A percentile compares a stretch with the other conserved stretches of the same genome.
These are phyloP conservation scores for Halcyon malimbica DNA, from an alignment of 2,113 vertebrate species.

Conservation along the genomic window DNA sequence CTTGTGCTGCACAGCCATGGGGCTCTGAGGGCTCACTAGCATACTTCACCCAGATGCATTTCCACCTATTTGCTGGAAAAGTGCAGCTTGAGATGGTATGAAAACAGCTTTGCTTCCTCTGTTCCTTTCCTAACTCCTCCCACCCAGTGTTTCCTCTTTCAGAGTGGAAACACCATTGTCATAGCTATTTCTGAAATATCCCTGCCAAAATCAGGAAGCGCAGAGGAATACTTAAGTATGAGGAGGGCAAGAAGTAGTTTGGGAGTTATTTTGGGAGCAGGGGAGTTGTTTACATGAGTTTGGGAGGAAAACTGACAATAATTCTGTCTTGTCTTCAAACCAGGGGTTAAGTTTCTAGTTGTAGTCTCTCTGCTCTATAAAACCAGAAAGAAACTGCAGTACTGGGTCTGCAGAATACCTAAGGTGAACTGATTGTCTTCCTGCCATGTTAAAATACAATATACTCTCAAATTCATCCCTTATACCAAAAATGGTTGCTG, in stretches of 20 bases:
- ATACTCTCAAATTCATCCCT: neutral
- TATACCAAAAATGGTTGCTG: neutral
- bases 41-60: neutral
- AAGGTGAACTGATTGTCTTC: neutral
- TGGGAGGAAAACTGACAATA: neutral
- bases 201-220: constrained; percentile 9
- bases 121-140: neutral
- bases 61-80: neutral
- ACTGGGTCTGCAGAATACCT: neutral
- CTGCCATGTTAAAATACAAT: neutral
- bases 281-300: neutral
- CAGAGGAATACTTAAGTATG: neutral
- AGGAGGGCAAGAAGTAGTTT: neutral
- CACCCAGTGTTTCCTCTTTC: constrained; percentile 39
- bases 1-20: neutral
- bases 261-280: neutral
- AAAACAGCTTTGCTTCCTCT: constrained; percentile 35
- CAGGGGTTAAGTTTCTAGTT: neutral
- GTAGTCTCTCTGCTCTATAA: neutral
- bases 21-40: neutral
- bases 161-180: constrained; percentile 25
- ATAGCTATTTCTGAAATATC: constrained; percentile 25
- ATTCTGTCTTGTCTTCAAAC: neutral
- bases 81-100: neutral
- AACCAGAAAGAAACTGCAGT: neutral